Evolutionary conservation across 2,113 vertebrate species (phyloP), one percentile per base, ranked within the genome.

Genomic region (Spermophilus dauricus): DNA sequence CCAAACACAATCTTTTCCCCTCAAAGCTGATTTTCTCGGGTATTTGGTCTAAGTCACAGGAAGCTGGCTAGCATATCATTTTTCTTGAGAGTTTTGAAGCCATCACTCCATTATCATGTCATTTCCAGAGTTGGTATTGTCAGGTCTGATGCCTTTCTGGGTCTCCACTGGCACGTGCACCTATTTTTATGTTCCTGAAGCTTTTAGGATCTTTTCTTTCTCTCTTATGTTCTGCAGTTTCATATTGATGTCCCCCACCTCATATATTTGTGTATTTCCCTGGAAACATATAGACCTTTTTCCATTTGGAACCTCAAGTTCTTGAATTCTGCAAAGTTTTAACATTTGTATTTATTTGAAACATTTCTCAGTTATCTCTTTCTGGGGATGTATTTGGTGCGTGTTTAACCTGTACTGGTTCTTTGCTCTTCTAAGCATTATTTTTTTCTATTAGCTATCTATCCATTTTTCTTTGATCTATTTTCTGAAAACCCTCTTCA

Each of bases 381-480:
- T 84, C 77, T 91, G 90, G 37, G 13, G 7, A 80, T 72, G 42
- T 63, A 84, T 72, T 81, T 89, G 14, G 63, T 80, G 9, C 2
- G 4, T 86, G 24, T 51, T 86, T 85, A 92, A 94, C 45, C 18
- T 61, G 1, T 85, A 88, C 88, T 65, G 77, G 90, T 94, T 85
- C 51, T 53, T 72, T 95, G 75, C 42, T 92, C 86, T 95, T 77
- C 82, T 84, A 82, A 81, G 61, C 80, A 80, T 13, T 92, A 37
- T 78, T 77, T 75, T 91, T 97, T 96, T 72, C 56, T 78, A 69
- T 91, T 95, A 91, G 87, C 20, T 96, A 69, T 34, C 20, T 96
- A 63, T 34, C 69, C 56, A 13, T 89, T 95, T 93, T 96, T 86
- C 67, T 95, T 89, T 96, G 80, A 92, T 89, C 61, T 93, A 2